phyloP scores from a whole-genome alignment of 2,797 vertebrate genomes.

The Simalia tracyae region DNA sequence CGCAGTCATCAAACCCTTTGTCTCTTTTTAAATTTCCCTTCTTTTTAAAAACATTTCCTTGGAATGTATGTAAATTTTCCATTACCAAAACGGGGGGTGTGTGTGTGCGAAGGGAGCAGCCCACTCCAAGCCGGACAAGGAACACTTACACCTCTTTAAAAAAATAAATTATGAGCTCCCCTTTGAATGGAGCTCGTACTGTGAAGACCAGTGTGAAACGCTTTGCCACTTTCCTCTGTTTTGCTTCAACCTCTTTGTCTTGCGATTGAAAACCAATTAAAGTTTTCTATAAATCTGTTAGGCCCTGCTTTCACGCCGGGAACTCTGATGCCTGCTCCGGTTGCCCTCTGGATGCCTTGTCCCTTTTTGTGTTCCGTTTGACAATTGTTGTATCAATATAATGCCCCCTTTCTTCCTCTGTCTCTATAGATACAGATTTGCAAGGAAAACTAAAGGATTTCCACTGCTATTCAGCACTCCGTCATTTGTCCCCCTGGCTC shows the following conservation, averaged over 20 bases:
- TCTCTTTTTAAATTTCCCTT: not conserved
- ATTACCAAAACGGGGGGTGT: not conserved
- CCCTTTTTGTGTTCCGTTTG: conserved; percentile 71
- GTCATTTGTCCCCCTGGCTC: conserved; percentile 78
- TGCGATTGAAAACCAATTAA: conserved; percentile 79
- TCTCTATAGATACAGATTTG: conserved; percentile 81
- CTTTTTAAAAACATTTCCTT: not conserved
- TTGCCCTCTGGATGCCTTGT: conserved; percentile 79
- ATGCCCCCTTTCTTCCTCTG: conserved; percentile 79
- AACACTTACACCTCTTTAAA: not conserved
- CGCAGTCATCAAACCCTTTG: not conserved
- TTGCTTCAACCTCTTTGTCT: conserved; percentile 65
- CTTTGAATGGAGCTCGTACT: conserved; percentile 14
- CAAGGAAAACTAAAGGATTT: conserved; percentile 73
- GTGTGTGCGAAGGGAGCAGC: too few relatives aligned
- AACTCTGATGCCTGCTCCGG: conserved; percentile 70
- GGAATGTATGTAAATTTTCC: rapidly evolving
- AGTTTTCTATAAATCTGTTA: conserved; percentile 75
- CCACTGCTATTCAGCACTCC: conserved; percentile 75
- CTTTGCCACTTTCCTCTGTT: conserved; percentile 52
- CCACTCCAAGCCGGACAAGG: not conserved
- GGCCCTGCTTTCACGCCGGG: conserved; percentile 66
- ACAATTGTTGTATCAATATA: conserved; percentile 81
- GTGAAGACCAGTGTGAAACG: conserved; percentile 34
- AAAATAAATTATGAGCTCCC: not conserved